A percentile compares a stretch with the other conserved stretches of the same genome.
Conservation (phyloP, 2,797 vertebrate genomes). For the Menidia menidia region DNA sequence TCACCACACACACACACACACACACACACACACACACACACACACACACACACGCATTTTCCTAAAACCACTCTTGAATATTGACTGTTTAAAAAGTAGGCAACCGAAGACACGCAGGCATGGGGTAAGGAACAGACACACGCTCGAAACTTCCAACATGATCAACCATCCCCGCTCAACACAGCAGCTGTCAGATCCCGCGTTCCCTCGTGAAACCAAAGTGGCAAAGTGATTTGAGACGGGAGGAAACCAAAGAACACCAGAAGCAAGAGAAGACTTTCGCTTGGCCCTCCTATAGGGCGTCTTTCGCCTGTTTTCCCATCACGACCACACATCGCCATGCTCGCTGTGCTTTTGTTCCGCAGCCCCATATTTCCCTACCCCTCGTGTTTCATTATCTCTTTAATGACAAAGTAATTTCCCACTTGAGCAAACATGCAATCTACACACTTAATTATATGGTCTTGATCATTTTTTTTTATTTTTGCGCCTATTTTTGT, state of each 20-base stretch:
- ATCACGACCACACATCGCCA: slow-evolving; percentile 40
- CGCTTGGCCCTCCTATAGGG: slow-evolving; percentile 29
- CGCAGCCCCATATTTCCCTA: slow-evolving; percentile 64
- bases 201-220: slow-evolving; percentile 37
- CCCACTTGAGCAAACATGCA: slow-evolving; percentile 60
- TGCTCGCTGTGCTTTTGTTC: slow-evolving; percentile 42
- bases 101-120: background rate
- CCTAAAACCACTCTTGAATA: background rate
- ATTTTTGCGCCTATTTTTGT: too few relatives aligned
- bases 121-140: slow-evolving; percentile 14
- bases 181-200: slow-evolving; percentile 51
- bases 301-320: slow-evolving; percentile 22
- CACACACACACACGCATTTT: background rate
- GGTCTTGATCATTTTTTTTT: background rate
- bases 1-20: slow-evolving; percentile 35
- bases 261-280: slow-evolving; percentile 39
- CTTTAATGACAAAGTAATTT: slow-evolving; percentile 68
- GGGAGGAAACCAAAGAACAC: slow-evolving; percentile 47
- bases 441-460: slow-evolving; percentile 63
- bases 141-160: slow-evolving; percentile 12
- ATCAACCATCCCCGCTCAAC: slow-evolving; percentile 39
- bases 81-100: slow-evolving; percentile 19
- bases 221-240: slow-evolving; percentile 55
- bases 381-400: slow-evolving; percentile 57
- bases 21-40: slow-evolving; percentile 6